Percentiles rank a stretch among this genome's conserved stretches.
These are phyloP conservation scores for Lophius americanus DNA, from an alignment of 2,797 vertebrate genomes.

Conservation along the genomic window DNA sequence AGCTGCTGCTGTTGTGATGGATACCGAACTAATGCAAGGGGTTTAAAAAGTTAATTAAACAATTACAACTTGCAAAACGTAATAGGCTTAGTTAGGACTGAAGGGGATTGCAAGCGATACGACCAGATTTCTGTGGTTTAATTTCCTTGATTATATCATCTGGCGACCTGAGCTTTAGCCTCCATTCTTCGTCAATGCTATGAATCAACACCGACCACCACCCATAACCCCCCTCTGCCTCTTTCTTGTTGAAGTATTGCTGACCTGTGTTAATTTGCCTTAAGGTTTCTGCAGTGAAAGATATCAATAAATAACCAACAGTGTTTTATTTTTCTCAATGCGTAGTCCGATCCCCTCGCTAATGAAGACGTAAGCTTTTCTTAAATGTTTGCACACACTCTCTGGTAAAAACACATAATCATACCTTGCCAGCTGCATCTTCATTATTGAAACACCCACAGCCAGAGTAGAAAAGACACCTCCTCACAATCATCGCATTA, in stretches of 20 bases:
- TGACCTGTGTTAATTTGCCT: constrained; percentile 24
- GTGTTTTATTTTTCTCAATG: neutral
- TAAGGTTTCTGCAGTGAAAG: constrained; percentile 10
- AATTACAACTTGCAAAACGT: neutral
- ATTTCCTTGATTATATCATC: constrained; percentile 70
- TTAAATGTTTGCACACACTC: neutral
- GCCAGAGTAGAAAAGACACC: constrained; percentile 25
- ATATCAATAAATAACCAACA: constrained; percentile 16
- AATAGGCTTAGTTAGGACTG: constrained; percentile 57
- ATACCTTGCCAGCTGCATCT: constrained; percentile 18
- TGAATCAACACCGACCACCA: constrained; percentile 35
- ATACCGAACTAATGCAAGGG: neutral
- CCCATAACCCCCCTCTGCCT: constrained; percentile 6
- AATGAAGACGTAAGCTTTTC: neutral
- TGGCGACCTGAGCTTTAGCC: constrained; percentile 43
- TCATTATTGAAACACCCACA: constrained; percentile 53
- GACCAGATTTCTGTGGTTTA: constrained; percentile 50
- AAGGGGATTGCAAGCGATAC: constrained; percentile 62
- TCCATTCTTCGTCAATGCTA: constrained; percentile 11
- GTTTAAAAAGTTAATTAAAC: neutral
- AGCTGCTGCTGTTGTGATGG: neutral
- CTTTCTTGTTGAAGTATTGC: constrained; percentile 28
- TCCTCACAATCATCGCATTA: constrained; percentile 25
- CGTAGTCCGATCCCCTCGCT: neutral
- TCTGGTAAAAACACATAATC: constrained; percentile 14